A percentile compares a stretch with the other conserved stretches of the same genome.
These are phyloP conservation scores for Acrocyrtus sp. DNA, from an alignment of 2,888 invertebrate species.

Conservation along the genomic window DNA sequence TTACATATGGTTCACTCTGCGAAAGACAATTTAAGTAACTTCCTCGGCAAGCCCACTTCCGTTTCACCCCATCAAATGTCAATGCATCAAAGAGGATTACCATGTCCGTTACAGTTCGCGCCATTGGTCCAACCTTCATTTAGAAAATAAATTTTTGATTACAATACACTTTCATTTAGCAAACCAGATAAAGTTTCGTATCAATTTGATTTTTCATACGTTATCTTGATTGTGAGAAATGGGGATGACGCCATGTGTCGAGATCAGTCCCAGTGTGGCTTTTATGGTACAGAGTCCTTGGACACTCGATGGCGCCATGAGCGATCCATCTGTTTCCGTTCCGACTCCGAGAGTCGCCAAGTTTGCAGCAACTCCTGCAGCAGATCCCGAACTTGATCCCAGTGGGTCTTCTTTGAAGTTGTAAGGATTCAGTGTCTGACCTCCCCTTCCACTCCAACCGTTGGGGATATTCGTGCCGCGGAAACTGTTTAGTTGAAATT, in stretches of 20 bases:
- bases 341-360: constrained; percentile 37
- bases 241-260: constrained; percentile 45
- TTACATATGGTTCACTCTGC: too few species aligned
- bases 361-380: constrained; percentile 41
- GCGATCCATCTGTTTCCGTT: constrained; percentile 48
- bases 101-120: constrained; percentile 35
- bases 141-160: too few species aligned
- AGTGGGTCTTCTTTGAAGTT: constrained; percentile 32
- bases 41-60: too few species aligned
- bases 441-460: constrained; percentile 54
- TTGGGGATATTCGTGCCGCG: constrained; percentile 44
- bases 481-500: constrained; percentile 18
- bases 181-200: too few species aligned
- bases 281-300: constrained; percentile 37
- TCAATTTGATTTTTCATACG: constrained; percentile 38
- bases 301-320: constrained; percentile 31
- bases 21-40: too few species aligned
- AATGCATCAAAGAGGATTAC: constrained; percentile 31
- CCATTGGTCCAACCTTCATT: constrained; percentile 49
- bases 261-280: constrained; percentile 37
- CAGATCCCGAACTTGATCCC: constrained; percentile 49
- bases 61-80: too few species aligned
- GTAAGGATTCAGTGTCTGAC: constrained; percentile 45
- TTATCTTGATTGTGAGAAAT: constrained; percentile 48
- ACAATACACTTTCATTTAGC: too few species aligned